Conservation (phyloP, 2,113 vertebrate species). For the Pontoporia blainvillei region DNA sequence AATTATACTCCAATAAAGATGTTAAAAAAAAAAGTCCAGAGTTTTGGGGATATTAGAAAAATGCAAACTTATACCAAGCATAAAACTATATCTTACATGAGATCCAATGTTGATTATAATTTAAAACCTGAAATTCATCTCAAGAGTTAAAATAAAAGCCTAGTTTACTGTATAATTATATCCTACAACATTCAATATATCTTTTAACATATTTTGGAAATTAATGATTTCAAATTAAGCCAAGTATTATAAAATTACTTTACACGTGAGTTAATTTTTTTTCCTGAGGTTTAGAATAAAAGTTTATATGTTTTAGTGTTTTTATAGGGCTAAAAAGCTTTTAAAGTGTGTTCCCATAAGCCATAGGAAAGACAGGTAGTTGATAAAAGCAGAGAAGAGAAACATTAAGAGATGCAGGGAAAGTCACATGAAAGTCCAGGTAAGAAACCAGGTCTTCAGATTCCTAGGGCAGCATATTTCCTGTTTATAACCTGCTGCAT, state of each 20-base stretch:
- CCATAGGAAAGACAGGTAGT: not conserved
- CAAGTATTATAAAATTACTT: not conserved
- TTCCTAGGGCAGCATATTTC: not conserved
- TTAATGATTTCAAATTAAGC: constrained; percentile 33
- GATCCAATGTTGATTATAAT: not conserved
- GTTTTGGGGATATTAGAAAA: not conserved
- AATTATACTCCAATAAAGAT: too few relatives aligned
- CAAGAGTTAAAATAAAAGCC: not conserved
- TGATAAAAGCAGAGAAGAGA: not conserved
- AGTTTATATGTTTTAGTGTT: not conserved
- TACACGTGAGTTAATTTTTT: not conserved
- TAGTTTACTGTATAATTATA: not conserved
- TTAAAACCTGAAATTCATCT: constrained; percentile 13
- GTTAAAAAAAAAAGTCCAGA: not conserved
- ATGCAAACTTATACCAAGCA: not conserved
- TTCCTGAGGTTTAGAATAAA: not conserved
- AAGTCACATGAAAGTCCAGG: not conserved
- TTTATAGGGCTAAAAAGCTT: not conserved
- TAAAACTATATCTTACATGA: not conserved
- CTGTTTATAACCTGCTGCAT: constrained; percentile 31
- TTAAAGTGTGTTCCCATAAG: not conserved
- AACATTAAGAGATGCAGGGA: not conserved
- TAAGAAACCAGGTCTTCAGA: not conserved
- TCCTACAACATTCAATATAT: not conserved
- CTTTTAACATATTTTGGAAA: not conserved